Conservation (phyloP, 2,113 vertebrate species). For the Ammodytes dubius region DNA sequence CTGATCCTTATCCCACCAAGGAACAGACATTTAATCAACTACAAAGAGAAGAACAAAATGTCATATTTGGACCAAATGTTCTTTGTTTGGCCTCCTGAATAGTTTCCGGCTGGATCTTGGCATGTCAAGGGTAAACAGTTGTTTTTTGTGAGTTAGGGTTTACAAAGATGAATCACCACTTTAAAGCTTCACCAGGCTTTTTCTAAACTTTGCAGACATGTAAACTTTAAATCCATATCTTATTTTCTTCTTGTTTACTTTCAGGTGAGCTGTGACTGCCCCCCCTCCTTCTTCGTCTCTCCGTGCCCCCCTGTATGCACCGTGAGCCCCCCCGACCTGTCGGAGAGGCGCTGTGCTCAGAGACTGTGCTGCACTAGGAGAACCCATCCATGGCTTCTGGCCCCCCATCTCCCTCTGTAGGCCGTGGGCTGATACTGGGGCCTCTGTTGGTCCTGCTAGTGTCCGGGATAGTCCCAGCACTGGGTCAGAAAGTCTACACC, state of each 20-base stretch:
- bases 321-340: conserved; percentile 56
- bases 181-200: background rate
- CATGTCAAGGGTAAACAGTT: background rate
- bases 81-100: conserved; percentile 6
- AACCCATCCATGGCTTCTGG: conserved; percentile 77
- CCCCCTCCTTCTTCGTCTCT: conserved; percentile 47
- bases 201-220: background rate
- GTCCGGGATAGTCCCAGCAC: conserved; percentile 79
- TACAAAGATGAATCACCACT: background rate
- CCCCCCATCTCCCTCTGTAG: conserved; percentile 67
- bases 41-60: background rate
- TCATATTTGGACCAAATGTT: background rate
- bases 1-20: background rate
- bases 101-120: conserved; percentile 13
- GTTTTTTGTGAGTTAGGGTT: conserved; percentile 5
- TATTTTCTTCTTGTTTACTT: background rate
- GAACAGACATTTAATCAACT: background rate
- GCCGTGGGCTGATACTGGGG: conserved; percentile 82
- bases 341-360: conserved; percentile 67
- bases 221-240: background rate
- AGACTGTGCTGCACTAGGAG: conserved; percentile 71
- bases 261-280: conserved; percentile 74
- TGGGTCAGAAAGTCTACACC: conserved; percentile 89
- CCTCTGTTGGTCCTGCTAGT: conserved; percentile 85
- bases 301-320: conserved; percentile 73